Evolutionary conservation across 2,113 vertebrate genomes (phyloP).

Genomic region (Rhabdornis inornatus): DNA sequence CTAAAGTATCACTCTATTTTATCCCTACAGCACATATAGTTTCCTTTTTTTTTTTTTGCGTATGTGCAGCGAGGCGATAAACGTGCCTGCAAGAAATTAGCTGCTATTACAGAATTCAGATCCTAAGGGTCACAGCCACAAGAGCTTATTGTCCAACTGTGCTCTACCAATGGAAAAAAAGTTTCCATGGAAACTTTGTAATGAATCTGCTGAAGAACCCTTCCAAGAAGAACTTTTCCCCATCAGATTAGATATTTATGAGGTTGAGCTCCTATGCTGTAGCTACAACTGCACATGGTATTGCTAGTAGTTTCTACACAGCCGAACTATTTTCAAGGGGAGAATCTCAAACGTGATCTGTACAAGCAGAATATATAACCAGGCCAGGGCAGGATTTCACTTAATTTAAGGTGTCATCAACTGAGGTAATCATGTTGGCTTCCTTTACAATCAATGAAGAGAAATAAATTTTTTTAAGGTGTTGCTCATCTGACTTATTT

Average conservation of each 20-base stretch:
- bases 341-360: background rate
- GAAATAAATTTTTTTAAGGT: background rate
- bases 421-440: background rate
- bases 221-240: background rate
- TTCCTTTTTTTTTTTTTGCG: background rate
- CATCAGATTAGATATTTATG: background rate
- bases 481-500: background rate
- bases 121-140: background rate
- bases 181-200: constrained; percentile 1
- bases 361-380: background rate
- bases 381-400: background rate
- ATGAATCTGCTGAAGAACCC: background rate
- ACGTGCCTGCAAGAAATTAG: background rate
- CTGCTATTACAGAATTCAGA: background rate
- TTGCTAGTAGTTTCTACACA: background rate
- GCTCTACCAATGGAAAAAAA: background rate
- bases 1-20: background rate
- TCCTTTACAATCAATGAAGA: background rate
- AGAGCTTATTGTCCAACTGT: background rate
- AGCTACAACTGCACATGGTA: background rate
- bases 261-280: background rate
- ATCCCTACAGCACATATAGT: background rate
- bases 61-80: background rate
- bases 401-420: background rate
- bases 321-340: background rate